Evolutionary conservation across 2,888 invertebrate species (phyloP).

Genomic region (Spodoptera exigua): DNA sequence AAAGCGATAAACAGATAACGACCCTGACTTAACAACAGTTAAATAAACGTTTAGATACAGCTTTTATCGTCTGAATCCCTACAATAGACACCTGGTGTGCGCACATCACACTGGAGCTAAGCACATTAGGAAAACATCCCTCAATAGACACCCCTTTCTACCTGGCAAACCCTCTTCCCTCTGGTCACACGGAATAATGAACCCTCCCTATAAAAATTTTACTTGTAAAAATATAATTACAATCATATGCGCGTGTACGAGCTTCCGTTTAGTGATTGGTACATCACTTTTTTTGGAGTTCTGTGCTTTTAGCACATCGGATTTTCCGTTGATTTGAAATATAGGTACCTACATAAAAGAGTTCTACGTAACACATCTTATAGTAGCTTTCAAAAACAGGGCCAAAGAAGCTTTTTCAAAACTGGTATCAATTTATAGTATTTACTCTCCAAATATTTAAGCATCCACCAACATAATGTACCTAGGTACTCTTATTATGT

Average conservation of each 20-base stretch:
- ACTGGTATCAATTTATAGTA: no score
- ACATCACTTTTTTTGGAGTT: slow-evolving; percentile 63
- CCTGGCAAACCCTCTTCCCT: slow-evolving; percentile 70
- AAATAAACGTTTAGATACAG: slow-evolving; percentile 45
- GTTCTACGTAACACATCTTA: no score
- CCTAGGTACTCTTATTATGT: no score
- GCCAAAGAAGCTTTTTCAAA: no score
- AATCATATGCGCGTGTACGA: slow-evolving; percentile 81
- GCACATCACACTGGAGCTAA: slow-evolving; percentile 70
- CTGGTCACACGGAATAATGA: slow-evolving; percentile 73
- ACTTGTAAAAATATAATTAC: slow-evolving; percentile 86
- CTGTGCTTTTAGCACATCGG: background rate
- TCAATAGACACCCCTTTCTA: slow-evolving; percentile 62
- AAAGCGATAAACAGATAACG: slow-evolving; percentile 23
- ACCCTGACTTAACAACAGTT: slow-evolving; percentile 23
- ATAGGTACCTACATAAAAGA: no score
- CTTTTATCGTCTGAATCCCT: slow-evolving; percentile 56
- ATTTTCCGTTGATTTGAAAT: background rate
- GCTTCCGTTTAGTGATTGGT: slow-evolving; percentile 76
- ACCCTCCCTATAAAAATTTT: slow-evolving; percentile 78
- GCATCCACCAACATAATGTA: no score
- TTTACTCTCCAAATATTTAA: no score
- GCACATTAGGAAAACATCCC: slow-evolving; percentile 80
- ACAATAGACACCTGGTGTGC: slow-evolving; percentile 73
- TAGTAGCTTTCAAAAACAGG: no score